Evolutionary conservation across 2,888 invertebrate genomes (phyloP).

Genomic region (Lacanobia oleracea): DNA sequence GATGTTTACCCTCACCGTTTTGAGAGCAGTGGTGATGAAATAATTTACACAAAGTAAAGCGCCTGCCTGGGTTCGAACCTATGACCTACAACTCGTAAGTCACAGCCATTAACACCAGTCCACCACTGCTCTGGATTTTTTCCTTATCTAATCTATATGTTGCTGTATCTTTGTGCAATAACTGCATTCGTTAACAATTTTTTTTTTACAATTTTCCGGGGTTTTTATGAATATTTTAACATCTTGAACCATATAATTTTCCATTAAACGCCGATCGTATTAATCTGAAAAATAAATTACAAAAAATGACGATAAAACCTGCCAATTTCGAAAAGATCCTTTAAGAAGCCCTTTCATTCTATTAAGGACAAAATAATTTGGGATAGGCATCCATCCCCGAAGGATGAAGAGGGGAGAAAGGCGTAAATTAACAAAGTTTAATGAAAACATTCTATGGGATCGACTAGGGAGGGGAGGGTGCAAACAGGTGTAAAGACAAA

Average conservation of each 20-base stretch:
- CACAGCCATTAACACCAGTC: too few species aligned
- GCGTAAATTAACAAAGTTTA: conserved; percentile 86
- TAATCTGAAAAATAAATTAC: conserved; percentile 34
- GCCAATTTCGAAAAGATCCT: conserved; percentile 27
- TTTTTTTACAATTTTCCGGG: too few species aligned
- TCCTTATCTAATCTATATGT: too few species aligned
- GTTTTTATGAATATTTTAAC: background rate
- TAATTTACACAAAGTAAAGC: too few species aligned
- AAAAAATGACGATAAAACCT: conserved; percentile 39
- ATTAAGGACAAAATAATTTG: conserved; percentile 57
- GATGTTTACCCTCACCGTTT: too few species aligned
- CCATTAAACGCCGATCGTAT: conserved; percentile 25
- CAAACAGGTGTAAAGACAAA: conserved; percentile 80
- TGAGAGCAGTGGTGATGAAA: too few species aligned
- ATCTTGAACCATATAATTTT: background rate
- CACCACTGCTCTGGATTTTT: too few species aligned
- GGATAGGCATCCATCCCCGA: conserved; percentile 30
- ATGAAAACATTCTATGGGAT: conserved; percentile 80
- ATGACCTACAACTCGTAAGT: too few species aligned
- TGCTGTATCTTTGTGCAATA: too few species aligned
- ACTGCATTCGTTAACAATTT: background rate
- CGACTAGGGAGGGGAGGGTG: conserved; percentile 54
- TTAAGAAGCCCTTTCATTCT: conserved; percentile 39
- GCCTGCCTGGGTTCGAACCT: too few species aligned
- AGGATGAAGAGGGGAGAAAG: conserved; percentile 36